phyloP scores from a whole-genome alignment of 2,888 invertebrate species.

The Parelbella ahira region DNA sequence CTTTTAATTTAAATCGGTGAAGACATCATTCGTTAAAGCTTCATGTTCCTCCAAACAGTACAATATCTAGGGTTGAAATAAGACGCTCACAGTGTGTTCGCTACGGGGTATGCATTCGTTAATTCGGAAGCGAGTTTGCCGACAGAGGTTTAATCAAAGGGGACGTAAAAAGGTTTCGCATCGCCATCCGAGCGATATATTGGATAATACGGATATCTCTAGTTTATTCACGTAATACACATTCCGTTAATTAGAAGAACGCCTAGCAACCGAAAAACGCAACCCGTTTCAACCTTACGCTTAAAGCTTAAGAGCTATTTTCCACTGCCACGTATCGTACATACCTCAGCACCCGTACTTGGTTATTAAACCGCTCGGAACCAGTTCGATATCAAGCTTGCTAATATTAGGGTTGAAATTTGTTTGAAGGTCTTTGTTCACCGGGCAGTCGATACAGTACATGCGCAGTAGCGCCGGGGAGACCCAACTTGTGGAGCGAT shows the following conservation, averaged over 20 bases:
- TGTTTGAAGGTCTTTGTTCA: slow-evolving; percentile 21
- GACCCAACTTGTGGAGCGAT: slow-evolving; percentile 2
- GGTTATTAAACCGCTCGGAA: slow-evolving; percentile 7
- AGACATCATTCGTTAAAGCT: too few relatives aligned
- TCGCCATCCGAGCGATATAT: slow-evolving; percentile 28
- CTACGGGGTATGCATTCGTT: slow-evolving; percentile 1
- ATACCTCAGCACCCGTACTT: slow-evolving; percentile 1
- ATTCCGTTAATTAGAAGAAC: slow-evolving; percentile 34
- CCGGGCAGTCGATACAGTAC: slow-evolving; percentile 37
- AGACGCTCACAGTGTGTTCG: too few relatives aligned
- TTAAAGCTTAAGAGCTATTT: slow-evolving; percentile 12
- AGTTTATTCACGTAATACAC: slow-evolving; percentile 34
- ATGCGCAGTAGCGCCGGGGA: slow-evolving; percentile 37
- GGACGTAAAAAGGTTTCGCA: slow-evolving; percentile 19
- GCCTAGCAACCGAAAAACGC: slow-evolving; percentile 26
- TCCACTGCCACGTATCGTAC: slow-evolving; percentile 3
- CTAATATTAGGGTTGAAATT: slow-evolving; percentile 3
- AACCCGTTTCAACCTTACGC: background rate
- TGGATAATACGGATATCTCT: slow-evolving; percentile 33
- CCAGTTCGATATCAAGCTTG: too few relatives aligned
- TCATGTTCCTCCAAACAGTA: too few relatives aligned
- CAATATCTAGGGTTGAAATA: too few relatives aligned
- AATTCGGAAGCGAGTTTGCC: slow-evolving; percentile 9
- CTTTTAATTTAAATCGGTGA: too few relatives aligned
- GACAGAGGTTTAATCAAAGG: slow-evolving; percentile 14